Evolutionary conservation across 2,113 vertebrate genomes (phyloP), one percentile per base, ranked within the genome.

Genomic region (Capricornis sumatraensis): DNA sequence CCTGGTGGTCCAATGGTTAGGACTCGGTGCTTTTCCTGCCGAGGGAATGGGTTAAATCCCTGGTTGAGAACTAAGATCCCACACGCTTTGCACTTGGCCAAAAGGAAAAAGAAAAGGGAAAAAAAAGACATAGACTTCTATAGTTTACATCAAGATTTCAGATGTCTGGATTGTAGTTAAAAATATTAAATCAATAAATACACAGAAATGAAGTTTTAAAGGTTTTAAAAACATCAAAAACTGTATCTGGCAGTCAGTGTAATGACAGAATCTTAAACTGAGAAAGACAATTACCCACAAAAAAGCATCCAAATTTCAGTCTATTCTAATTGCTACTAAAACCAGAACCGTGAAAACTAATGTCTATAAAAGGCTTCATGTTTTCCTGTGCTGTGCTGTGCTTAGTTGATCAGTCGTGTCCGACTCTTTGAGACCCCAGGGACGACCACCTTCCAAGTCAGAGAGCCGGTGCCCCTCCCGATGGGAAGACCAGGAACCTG

Each of bases 261-360:
- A 50, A 87, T 25, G 43, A 7, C 15, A 55, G n/a, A 60, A 23
- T 88, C 13, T 52, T 89, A n/a, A 27, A 28, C 40, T 30, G 11
- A 86, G 57, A 95, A 91, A 96, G 33, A 90, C 21, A 43, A 43
- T 91, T 74, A 91, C 21, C 14, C 58, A 95, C 50, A 58, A 43
- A 89, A 78, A 23, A 2, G 4, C n/a, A 88, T 60, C 7, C n/a
- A 76, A n/a, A 71, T 83, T 94, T 58, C 40, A 40, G 23, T 15
- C 58, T n/a, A 27, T 50, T 79, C 33, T 19, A 21, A 19, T 6
- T 45, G 76, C 47, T 71, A 55, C n/a, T 53, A 82, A 76, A 84
- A 25, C 60, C 25, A 85, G 62, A 81, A 76, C 21, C 67, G 71
- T 85, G 74, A n/a, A 85, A 57, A 47, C n/a, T 14, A 43, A n/a